Evolutionary conservation across 2,113 vertebrate species (phyloP).

Genomic region (Odobenus rosmarus): DNA sequence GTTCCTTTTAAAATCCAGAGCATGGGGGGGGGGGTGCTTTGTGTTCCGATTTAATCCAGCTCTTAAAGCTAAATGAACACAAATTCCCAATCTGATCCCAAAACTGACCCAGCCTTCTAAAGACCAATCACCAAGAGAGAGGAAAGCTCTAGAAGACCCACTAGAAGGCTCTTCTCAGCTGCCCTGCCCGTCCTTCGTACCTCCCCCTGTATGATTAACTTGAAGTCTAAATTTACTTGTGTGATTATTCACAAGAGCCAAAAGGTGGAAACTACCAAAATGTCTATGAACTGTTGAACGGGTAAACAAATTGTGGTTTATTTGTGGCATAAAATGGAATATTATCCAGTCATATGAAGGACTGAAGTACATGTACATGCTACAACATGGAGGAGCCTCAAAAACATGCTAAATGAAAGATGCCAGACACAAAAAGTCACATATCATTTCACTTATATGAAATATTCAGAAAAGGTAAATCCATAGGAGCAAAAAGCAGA

Average conservation of each 20-base stretch:
- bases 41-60: neutral
- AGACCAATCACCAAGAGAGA: neutral
- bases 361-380: neutral
- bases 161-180: neutral
- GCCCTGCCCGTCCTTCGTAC: neutral
- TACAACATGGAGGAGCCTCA: neutral
- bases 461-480: conserved; percentile 21
- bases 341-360: neutral
- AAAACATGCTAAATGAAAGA: conserved; percentile 15
- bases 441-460: neutral
- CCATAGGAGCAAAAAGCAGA: neutral
- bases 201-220: conserved; percentile 42
- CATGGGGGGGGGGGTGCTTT: neutral
- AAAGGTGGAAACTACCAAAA: conserved; percentile 48
- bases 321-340: neutral
- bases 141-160: neutral
- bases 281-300: conserved; percentile 15
- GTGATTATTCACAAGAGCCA: neutral
- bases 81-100: neutral
- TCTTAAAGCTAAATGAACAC: neutral
- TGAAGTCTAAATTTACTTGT: conserved; percentile 24
- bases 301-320: conserved; percentile 25
- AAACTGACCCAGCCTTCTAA: neutral
- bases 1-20: conserved; percentile 27
- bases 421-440: neutral